Base-by-base conservation (phyloP, 2,113 vertebrate genomes). In the Ochotona princeps region DNA sequence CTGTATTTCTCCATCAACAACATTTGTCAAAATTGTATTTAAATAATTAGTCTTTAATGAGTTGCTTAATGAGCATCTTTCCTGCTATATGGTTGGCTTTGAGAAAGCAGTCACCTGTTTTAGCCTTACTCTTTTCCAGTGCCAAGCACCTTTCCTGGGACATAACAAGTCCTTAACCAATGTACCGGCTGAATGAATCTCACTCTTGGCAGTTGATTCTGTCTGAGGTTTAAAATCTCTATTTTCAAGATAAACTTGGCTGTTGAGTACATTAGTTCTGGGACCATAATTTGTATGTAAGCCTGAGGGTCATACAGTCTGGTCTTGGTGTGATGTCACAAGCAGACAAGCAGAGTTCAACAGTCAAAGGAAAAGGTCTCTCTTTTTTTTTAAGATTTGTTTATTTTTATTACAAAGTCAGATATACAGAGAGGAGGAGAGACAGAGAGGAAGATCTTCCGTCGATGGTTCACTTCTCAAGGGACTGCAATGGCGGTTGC, bases 11-110 rank as follows among this genome's bases (percentile, higher is more conserved):
- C 73, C 86, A 70, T 87, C 79, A 91, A 87, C 84, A 87, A 17
- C 23, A 66, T 95, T 95, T 81, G 18, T 87, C 83, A 95, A 96
- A 95, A 87, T 76, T 92, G 73, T 38, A 93, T 95, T 95, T 95
- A 92, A 92, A 91, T 84, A 90, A 93, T 96, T 89, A 83, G 89
- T 60, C 57, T 94, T 26, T 90, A 85, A 89, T 95, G 91, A 49
- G 76, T 94, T 94, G 89, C 81, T 93, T 81, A 93, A 89, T 92
- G 75, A 70, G 23, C 89, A 44, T 63, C 63, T 91, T 95, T 81
- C 65, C 63, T 10, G 23, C 32, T 74, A 3, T 47, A 57, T 26
- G 21, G 7, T 61, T 69, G 32, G 11, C 38, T 72, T 66, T 1
- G 18, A 72, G 80, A 89, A 65, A 80, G 32, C 72, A 69, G 78